These are phyloP conservation scores for Cheilosia vernalis DNA, from an alignment of 2,888 invertebrate species.

Conservation along the genomic window DNA sequence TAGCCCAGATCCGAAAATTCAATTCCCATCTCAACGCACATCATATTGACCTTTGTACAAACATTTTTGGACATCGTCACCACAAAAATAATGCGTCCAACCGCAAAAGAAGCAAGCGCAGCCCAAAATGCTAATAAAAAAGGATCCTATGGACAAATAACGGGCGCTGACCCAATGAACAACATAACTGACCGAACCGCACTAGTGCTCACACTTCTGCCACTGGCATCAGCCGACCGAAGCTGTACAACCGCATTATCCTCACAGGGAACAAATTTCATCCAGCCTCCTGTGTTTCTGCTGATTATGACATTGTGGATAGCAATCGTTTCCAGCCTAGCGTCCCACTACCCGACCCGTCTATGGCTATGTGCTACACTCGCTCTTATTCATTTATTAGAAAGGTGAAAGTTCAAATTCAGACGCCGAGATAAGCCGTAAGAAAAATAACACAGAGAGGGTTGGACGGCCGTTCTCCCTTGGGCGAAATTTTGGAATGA, in stretches of 20 bases:
- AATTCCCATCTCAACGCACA: slow-evolving; percentile 45
- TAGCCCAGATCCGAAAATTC: slow-evolving; percentile 4
- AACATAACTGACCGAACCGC: slow-evolving; percentile 47
- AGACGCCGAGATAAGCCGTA: slow-evolving; percentile 16
- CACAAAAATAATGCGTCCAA: slow-evolving; percentile 13
- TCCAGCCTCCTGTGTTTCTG: slow-evolving; percentile 55
- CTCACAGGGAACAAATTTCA: slow-evolving; percentile 48
- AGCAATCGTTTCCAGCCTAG: slow-evolving; percentile 25
- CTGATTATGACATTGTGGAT: slow-evolving; percentile 66
- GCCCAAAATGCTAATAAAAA: slow-evolving; percentile 19
- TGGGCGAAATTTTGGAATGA: slow-evolving; percentile 41
- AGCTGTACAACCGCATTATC: slow-evolving; percentile 43
- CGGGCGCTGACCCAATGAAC: slow-evolving; percentile 46
- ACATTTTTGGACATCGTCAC: slow-evolving; percentile 43
- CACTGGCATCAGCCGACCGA: slow-evolving; percentile 6
- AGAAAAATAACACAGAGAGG: slow-evolving; percentile 3
- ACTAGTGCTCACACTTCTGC: slow-evolving; percentile 18
- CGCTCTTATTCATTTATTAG: slow-evolving; percentile 48
- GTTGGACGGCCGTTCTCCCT: slow-evolving; percentile 8
- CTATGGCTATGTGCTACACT: background rate
- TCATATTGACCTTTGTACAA: slow-evolving; percentile 39
- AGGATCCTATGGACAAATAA: slow-evolving; percentile 38
- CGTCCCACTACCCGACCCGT: background rate
- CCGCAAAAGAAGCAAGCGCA: slow-evolving; percentile 6
- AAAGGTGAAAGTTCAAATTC: slow-evolving; percentile 63